These are phyloP conservation scores for Mercenaria mercenaria DNA, from an alignment of 1,140 invertebrate species.

Conservation along the genomic window DNA sequence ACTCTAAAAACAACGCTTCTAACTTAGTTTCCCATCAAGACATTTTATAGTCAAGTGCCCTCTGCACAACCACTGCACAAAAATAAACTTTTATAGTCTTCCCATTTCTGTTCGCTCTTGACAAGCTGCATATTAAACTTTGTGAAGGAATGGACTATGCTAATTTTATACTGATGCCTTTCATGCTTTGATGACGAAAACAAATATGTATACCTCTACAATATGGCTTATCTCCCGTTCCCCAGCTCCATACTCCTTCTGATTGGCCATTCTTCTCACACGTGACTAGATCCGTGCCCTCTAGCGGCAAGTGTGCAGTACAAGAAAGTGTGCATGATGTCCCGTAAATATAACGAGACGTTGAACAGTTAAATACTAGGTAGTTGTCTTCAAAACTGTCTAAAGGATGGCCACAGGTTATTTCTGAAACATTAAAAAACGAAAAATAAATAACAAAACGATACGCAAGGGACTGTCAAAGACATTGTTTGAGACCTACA, in stretches of 20 bases:
- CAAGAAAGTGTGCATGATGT: slow-evolving; percentile 4
- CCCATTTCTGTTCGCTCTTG: no score
- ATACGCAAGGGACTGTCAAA: no score
- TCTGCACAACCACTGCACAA: no score
- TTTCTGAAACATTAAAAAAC: neutral
- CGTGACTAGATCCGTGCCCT: slow-evolving; percentile 15
- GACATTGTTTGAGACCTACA: no score
- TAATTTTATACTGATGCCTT: no score
- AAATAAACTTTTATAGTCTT: no score
- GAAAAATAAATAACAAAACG: neutral
- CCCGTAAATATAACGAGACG: neutral
- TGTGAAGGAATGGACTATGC: no score
- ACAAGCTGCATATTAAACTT: no score
- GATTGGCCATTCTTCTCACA: slow-evolving; percentile 22
- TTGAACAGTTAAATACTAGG: slow-evolving; percentile 1
- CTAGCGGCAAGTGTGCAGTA: neutral
- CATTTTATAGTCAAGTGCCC: neutral
- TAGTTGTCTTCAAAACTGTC: neutral
- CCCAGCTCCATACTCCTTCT: slow-evolving; percentile 39
- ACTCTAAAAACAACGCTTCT: neutral
- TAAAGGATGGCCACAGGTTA: neutral
- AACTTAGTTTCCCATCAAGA: neutral
- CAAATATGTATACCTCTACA: slow-evolving; percentile 48
- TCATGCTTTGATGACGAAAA: no score
- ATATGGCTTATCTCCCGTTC: neutral